phyloP scores from a whole-genome alignment of 2,888 invertebrate species.

The Euplexia lucipara region DNA sequence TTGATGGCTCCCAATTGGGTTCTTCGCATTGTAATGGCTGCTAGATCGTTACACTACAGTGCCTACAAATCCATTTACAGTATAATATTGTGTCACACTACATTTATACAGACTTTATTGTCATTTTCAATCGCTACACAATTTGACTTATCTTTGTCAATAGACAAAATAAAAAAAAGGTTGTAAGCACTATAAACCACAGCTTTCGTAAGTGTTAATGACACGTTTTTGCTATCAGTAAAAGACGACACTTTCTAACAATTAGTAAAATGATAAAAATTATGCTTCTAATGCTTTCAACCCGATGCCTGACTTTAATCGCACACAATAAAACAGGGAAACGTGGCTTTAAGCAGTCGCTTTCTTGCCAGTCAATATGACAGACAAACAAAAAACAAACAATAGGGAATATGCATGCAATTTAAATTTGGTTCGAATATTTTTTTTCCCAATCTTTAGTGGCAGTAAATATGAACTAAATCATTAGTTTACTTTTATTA shows the following conservation, averaged over 20 bases:
- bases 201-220: conserved; percentile 32
- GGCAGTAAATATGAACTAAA: too few species aligned
- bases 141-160: neutral
- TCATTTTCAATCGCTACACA: neutral
- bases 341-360: neutral
- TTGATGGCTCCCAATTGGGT: neutral
- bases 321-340: neutral
- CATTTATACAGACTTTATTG: neutral
- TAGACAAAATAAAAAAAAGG: neutral
- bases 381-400: neutral
- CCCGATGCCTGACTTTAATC: neutral
- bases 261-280: neutral
- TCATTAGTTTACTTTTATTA: too few species aligned
- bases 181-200: conserved; percentile 44
- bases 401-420: too few species aligned
- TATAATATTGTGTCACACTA: too few species aligned
- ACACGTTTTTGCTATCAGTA: conserved; percentile 25
- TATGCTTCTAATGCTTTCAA: conserved; percentile 8
- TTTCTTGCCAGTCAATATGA: neutral
- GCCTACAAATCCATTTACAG: conserved; percentile 8
- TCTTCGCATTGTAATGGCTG: conserved; percentile 12
- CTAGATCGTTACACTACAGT: conserved; percentile 8
- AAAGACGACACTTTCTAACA: too few species aligned
- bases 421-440: too few species aligned
- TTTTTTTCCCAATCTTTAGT: too few species aligned